A percentile compares a stretch with the other conserved stretches of the same genome.
Conservation (phyloP, 2,113 vertebrate genomes). For the Galemys pyrenaicus region DNA sequence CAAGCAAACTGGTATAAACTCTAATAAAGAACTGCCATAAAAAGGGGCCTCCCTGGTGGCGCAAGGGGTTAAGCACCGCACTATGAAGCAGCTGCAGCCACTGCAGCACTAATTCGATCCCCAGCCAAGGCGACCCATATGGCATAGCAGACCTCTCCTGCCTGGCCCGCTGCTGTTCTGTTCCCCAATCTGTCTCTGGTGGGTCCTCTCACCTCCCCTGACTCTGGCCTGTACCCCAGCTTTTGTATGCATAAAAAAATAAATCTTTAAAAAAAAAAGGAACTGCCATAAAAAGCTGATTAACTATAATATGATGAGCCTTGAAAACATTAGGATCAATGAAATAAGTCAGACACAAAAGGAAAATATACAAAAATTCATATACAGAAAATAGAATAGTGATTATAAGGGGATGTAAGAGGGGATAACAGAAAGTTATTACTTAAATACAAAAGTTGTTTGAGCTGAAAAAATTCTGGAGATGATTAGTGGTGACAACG, state of each 20-base stretch:
- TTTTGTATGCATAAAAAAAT: too few species aligned
- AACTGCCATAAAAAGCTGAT: not conserved
- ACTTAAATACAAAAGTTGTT: not conserved
- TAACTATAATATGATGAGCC: not conserved
- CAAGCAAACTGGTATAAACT: conserved; percentile 12
- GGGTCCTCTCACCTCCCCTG: too few species aligned
- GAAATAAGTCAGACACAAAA: conserved; percentile 9
- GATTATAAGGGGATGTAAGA: not conserved
- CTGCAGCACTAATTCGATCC: too few species aligned
- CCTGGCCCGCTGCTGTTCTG: too few species aligned
- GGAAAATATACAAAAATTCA: not conserved
- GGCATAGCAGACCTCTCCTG: too few species aligned
- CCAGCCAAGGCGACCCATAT: too few species aligned
- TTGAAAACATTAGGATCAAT: not conserved
- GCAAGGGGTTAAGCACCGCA: too few species aligned
- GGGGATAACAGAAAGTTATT: not conserved
- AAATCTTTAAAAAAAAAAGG: too few species aligned
- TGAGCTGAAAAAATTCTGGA: not conserved
- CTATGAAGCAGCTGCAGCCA: too few species aligned
- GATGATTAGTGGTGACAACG: not conserved
- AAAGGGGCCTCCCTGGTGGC: too few species aligned
- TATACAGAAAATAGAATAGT: not conserved
- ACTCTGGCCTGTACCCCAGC: too few species aligned
- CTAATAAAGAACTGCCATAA: conserved; percentile 1
- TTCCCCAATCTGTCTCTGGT: too few species aligned